Evolutionary conservation across 2,113 vertebrate genomes (phyloP), one percentile per base, ranked within the genome.

Genomic region (Corythaeola cristata): DNA sequence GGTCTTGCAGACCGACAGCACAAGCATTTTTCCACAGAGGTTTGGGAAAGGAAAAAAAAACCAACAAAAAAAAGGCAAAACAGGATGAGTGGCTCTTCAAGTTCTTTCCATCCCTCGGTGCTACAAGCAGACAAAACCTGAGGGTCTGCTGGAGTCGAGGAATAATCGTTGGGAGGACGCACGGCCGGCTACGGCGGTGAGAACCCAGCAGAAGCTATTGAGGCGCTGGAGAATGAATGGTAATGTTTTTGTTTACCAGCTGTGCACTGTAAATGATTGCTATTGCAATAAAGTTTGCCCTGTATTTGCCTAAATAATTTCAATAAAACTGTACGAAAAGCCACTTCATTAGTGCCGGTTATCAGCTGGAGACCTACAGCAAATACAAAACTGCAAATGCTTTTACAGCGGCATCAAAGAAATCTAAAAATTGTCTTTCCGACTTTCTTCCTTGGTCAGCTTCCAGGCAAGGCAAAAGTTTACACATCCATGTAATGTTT

Each of bases 231-330:
- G 53, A 91, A 84, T 35, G 28, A 89, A 76, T 0, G 32, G 37
- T 9, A 37, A 80, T 88, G 68, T 68, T 90, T 94, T 79, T 95
- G 85, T 71, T 96, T 91, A 91, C 74, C 85, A 93, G 68, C 62
- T 80, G 75, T 71, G 85, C 59, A 47, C 59, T 78, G 52, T n/a
- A 93, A 90, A 92, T 85, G 16, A 85, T 8, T 73, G 76, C 62
- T 45, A 72, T 21, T 92, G 86, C 84, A 91, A 96, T 79, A 79
- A 91, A 93, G 49, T 47, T n/a, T 91, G 66, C 3, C 0, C 47
- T 81, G 45, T 23, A 71, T 67, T 80, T 96, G 88, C 73, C 87
- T 27, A 73, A 82, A 73, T 62, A 75, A 69, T 88, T 86, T 84
- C 90, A 87, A 53, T 56, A 75, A 75, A 90, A 76, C 23, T 13